Evolutionary conservation across 2,797 vertebrate genomes (phyloP).

Genomic region (Delichon dasypus): DNA sequence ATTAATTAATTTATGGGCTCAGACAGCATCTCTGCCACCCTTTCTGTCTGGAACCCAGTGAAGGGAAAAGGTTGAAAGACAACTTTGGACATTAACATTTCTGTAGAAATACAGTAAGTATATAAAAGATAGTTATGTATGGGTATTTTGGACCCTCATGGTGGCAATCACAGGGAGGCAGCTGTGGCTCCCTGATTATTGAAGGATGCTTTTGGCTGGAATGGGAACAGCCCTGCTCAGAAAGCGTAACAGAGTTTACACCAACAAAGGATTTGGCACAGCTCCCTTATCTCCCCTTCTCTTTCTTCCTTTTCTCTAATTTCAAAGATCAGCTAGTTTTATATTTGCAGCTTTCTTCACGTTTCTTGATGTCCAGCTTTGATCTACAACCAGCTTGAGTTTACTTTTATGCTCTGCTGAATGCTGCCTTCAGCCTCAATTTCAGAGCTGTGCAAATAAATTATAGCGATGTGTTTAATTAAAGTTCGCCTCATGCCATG

Average conservation of each 20-base stretch:
- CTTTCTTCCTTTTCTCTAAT: neutral
- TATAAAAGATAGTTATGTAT: neutral
- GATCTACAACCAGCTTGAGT: slow-evolving; percentile 32
- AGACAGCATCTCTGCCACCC: neutral
- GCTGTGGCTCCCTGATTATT: neutral
- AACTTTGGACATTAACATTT: neutral
- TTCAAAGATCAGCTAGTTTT: neutral
- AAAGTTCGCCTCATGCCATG: slow-evolving; percentile 28
- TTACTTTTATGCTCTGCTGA: slow-evolving; percentile 58
- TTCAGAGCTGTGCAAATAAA: slow-evolving; percentile 57
- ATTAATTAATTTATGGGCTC: neutral
- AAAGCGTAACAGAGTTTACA: neutral
- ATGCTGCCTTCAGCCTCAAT: slow-evolving; percentile 42
- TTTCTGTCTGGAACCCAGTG: neutral
- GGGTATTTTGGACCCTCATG: neutral
- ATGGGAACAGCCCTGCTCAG: neutral
- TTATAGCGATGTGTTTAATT: slow-evolving; percentile 39
- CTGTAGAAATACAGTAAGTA: neutral
- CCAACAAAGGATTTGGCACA: neutral
- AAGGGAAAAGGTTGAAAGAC: neutral
- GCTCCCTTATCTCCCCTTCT: neutral
- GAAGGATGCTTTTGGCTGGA: neutral
- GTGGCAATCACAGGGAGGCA: neutral
- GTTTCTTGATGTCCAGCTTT: slow-evolving; percentile 25
- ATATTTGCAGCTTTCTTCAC: neutral